A percentile compares a stretch with the other conserved stretches of the same genome.
These are phyloP conservation scores for Cepaea hortensis DNA, from an alignment of 2,888 invertebrate genomes.

Conservation along the genomic window DNA sequence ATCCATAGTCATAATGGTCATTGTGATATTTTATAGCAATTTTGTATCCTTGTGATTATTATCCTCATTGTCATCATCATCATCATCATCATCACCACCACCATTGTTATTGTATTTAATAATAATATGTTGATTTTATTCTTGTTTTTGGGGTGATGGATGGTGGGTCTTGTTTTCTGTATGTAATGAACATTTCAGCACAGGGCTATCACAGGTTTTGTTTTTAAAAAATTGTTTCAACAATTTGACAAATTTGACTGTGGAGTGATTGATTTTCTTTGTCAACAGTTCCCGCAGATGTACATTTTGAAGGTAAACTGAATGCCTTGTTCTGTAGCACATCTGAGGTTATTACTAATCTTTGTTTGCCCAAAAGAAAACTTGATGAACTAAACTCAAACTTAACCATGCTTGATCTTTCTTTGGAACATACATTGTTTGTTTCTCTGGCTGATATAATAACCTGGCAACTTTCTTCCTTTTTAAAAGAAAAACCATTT, in stretches of 20 bases:
- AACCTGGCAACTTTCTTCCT: neutral
- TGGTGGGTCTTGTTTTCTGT: neutral
- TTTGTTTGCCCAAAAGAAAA: constrained; percentile 1
- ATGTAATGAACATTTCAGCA: too few species aligned
- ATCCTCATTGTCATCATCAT: too few species aligned
- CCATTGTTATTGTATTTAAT: too few species aligned
- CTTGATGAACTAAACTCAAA: neutral
- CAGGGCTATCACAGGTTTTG: too few species aligned
- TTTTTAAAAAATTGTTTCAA: neutral
- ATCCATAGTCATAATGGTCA: too few species aligned
- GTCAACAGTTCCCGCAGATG: constrained; percentile 32
- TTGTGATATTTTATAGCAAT: too few species aligned
- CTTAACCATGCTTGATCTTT: neutral
- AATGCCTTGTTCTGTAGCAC: neutral
- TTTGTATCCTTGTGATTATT: too few species aligned
- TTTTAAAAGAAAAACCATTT: neutral
- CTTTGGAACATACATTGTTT: too few species aligned
- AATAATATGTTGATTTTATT: too few species aligned
- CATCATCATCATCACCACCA: too few species aligned
- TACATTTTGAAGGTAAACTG: neutral
- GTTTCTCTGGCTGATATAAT: neutral
- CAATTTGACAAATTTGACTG: neutral
- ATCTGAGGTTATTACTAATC: constrained; percentile 16
- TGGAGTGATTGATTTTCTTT: constrained; percentile 23
- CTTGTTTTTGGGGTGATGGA: too few species aligned